These are phyloP conservation scores for Amblyjoppa fuscipennis DNA, from an alignment of 2,888 invertebrate genomes.

Conservation along the genomic window DNA sequence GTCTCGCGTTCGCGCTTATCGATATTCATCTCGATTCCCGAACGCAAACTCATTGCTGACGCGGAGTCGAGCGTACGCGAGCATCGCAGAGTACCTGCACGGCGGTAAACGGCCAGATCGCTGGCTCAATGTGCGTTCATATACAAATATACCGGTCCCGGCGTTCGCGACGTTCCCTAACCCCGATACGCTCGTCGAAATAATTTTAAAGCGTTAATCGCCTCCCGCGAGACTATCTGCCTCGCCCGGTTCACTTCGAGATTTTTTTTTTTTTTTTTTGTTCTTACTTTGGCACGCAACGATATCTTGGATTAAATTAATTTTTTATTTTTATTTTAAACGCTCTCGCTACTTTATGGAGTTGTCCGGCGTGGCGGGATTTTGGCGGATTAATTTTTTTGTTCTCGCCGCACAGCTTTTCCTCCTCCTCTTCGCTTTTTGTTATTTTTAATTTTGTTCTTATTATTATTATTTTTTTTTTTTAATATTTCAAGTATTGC, in stretches of 20 bases:
- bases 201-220: slow-evolving; percentile 54
- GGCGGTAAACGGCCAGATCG: background rate
- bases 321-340: slow-evolving; percentile 14
- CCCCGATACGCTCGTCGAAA: slow-evolving; percentile 61
- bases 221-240: slow-evolving; percentile 11
- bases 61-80: background rate
- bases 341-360: slow-evolving; percentile 10
- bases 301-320: slow-evolving; percentile 15
- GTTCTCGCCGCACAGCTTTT: background rate
- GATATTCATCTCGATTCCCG: slow-evolving; percentile 52
- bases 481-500: too few species aligned
- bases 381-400: slow-evolving; percentile 15
- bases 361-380: slow-evolving; percentile 1
- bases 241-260: background rate
- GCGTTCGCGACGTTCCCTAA: slow-evolving; percentile 48
- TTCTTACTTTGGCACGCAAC: background rate
- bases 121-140: slow-evolving; percentile 24
- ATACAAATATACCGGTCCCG: slow-evolving; percentile 42
- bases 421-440: background rate
- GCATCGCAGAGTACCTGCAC: slow-evolving; percentile 17
- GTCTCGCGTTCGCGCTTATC: slow-evolving; percentile 44
- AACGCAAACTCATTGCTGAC: slow-evolving; percentile 9
- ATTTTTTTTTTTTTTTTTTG: slow-evolving; percentile 18
- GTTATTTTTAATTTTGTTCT: too few species aligned
- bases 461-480: background rate